phyloP scores from a whole-genome alignment of 2,797 vertebrate genomes.

The Alca torda region DNA sequence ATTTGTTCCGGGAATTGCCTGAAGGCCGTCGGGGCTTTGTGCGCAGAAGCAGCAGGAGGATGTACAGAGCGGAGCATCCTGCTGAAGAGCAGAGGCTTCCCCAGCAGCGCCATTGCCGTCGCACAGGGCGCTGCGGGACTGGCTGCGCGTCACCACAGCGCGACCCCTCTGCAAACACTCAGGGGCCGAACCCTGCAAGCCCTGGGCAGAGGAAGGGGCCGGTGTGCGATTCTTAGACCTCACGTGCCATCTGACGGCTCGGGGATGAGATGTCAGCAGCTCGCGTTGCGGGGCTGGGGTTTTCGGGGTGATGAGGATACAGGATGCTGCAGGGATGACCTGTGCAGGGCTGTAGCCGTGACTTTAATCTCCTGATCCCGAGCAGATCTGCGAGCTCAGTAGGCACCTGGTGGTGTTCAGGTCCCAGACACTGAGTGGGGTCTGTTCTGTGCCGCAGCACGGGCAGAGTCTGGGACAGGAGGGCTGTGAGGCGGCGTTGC shows the following conservation, averaged over 20 bases:
- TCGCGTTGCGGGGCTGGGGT: rapidly evolving
- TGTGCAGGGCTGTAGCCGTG: neutral
- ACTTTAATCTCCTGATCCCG: neutral
- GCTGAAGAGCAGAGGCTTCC: neutral
- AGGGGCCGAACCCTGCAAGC: neutral
- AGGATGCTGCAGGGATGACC: neutral
- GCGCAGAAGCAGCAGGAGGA: neutral
- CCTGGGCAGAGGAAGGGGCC: neutral
- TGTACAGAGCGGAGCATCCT: neutral
- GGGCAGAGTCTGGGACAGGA: neutral
- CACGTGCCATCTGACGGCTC: neutral
- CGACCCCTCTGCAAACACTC: too few relatives aligned
- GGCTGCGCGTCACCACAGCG: neutral
- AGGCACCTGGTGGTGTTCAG: neutral
- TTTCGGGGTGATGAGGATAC: rapidly evolving
- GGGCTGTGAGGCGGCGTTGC: neutral
- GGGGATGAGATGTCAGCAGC: neutral
- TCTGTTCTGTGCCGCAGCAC: neutral
- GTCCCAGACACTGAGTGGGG: neutral
- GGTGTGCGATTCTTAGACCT: rapidly evolving
- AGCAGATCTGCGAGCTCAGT: neutral
- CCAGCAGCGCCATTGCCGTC: neutral
- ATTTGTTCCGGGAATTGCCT: neutral
- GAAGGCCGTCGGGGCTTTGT: neutral
- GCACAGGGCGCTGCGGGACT: neutral